Conservation (phyloP, 2,113 vertebrate genomes). For the Cyphomyrus plagiostoma region DNA sequence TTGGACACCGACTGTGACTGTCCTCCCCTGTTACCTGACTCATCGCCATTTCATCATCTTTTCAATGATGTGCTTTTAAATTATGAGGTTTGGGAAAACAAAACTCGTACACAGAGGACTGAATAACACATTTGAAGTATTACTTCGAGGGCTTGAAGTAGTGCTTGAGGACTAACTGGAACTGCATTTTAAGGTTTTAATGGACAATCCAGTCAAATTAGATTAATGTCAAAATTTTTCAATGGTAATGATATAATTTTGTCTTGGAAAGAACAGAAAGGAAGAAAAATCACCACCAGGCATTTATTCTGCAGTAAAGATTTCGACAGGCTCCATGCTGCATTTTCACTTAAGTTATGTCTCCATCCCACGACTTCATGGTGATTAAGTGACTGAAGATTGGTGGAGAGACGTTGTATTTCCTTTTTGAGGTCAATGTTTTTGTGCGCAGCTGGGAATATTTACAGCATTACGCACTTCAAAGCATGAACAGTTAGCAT, state of each 20-base stretch:
- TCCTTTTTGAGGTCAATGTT: background rate
- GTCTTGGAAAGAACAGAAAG: background rate
- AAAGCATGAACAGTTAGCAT: background rate
- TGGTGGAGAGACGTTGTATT: background rate
- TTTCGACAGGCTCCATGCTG: background rate
- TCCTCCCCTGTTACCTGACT: background rate
- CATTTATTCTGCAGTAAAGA: background rate
- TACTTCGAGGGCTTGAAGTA: background rate
- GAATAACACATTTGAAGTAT: background rate
- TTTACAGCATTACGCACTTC: background rate
- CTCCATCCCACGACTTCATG: background rate
- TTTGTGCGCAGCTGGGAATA: background rate
- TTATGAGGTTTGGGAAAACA: background rate
- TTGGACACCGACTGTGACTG: background rate
- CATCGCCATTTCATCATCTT: background rate
- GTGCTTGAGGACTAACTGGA: background rate
- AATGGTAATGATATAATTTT: background rate
- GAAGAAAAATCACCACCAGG: background rate
- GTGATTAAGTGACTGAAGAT: background rate
- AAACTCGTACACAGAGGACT: background rate
- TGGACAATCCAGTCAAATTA: background rate
- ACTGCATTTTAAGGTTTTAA: background rate
- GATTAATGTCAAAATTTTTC: background rate
- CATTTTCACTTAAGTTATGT: background rate
- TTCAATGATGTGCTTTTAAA: background rate